Base-by-base conservation (phyloP, 1,140 invertebrate species). In the Papilio machaon region DNA sequence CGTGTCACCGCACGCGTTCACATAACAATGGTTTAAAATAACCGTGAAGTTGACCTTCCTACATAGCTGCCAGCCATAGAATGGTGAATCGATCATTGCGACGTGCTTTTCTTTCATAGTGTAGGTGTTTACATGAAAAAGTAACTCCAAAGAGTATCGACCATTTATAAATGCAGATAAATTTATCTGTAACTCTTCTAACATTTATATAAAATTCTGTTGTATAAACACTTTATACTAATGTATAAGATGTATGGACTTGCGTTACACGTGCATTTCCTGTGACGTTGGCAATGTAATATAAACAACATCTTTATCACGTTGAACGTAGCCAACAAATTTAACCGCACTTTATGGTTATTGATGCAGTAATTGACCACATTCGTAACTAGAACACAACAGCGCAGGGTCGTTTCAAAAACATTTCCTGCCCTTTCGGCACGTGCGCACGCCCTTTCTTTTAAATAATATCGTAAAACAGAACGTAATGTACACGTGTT, bases 331-430 rank as follows among this genome's bases (percentile, higher is more conserved):
- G 23, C 60, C 60, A 64, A 30, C 5, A 70, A 70, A 35, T 3
- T 70, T 70, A 70, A 64, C 64, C 30, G 64, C 64, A 70, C 19
- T 30, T 30, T 30, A 64, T 64, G 60, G 60, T 64, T 64, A 64
- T 23, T 70, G 23, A 13, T 15, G 23, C 30, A 70, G 64, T 70
- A 70, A 70, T 70, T 43, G 38, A 11, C 64, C 58, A 60, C 58
- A 60, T 19, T 60, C 64, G 64, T 70, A 70, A 70, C 23, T 70
- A 7, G 64, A 70, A 70, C 64, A 30, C 23, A 67, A 15, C 64
- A 38, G 30, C 11, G 64, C 13, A 15, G 23, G 23, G 64, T 70
- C 64, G 15, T 35, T 70, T 70, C 64, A 70, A 70, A 70, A 11
- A 35, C 13, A 38, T 70, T 70, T 70, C 64, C 64, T 30, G 64